Base-by-base conservation (phyloP, 2,113 vertebrate genomes). In the Falcunculus frontatus region DNA sequence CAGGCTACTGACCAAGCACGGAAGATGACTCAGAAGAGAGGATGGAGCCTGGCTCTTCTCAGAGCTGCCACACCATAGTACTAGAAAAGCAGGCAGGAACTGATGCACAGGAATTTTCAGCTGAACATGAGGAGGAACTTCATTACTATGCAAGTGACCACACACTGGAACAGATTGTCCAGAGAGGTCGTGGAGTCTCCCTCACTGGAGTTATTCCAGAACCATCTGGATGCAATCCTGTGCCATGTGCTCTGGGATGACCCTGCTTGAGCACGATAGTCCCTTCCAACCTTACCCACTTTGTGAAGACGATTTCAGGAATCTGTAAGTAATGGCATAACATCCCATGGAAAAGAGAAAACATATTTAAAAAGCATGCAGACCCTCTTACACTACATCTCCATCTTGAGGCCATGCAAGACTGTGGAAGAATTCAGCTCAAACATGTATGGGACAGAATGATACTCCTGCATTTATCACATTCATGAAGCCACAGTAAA, bases 391-490 rank as follows among this genome's bases (percentile, higher is more conserved):
- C 39, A 33, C 10, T 63, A 60, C 11, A 62, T 13, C 35, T 53
- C 50, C 8, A 50, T 32, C 50, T 41, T 57, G 53, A 83, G 33
- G 17, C 3, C 47, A 35, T 56, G 44, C 14, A 47, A 68, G 7
- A 35, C 16, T 68, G 35, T 50, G 41, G 27, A 76, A 88, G 25
- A 87, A 79, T 35, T 55, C 50, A 42, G 33, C 26, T 47, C 14
- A 32, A 72, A 59, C 5, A 23, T 6, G 7, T 32, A 56, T 0
- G 0, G 10, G 9, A 64, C 12, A 57, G 27, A 78, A 9, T 10
- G 32, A 17, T 63, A 22, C 33, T 39, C 27, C 41, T 75, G 47
- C 7, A 35, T 26, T 89, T 72, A 57, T 46, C 17, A 44, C 9
- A 16, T 9, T n/a, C 46, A 44, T 11, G 9, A 87, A 84, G 11